Evolutionary conservation across 2,113 vertebrate species (phyloP).

Genomic region (Amazona vittata): DNA sequence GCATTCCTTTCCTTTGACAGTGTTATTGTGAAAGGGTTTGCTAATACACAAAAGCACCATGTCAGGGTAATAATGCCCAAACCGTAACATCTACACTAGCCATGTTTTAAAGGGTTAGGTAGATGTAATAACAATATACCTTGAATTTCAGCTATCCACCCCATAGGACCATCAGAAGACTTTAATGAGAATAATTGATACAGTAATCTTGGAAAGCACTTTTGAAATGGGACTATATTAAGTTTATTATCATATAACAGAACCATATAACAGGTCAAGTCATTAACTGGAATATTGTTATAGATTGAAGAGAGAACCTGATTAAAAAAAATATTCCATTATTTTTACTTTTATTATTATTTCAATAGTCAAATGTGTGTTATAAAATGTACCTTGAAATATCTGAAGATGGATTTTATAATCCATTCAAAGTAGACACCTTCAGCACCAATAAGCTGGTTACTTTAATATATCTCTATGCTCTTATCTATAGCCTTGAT

Average conservation of each 20-base stretch:
- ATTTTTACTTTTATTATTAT: conserved; percentile 35
- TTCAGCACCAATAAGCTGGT: background rate
- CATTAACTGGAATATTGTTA: conserved; percentile 37
- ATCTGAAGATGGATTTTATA: conserved; percentile 6
- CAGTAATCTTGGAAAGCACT: conserved; percentile 17
- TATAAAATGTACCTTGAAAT: conserved; percentile 22
- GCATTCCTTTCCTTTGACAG: conserved; percentile 32
- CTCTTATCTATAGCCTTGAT: background rate
- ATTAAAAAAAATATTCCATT: background rate
- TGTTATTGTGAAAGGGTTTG: background rate
- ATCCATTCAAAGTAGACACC: background rate
- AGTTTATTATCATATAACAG: conserved; percentile 48
- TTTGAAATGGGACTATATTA: conserved; percentile 22
- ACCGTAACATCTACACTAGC: fast-evolving
- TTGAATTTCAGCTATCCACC: background rate
- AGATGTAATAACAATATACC: background rate
- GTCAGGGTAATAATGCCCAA: background rate
- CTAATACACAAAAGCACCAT: background rate
- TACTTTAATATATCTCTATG: background rate
- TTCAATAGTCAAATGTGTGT: background rate
- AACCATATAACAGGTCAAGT: conserved; percentile 26
- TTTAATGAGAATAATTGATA: conserved; percentile 35
- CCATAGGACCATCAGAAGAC: background rate
- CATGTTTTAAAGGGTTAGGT: background rate
- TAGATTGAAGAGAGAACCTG: background rate